phyloP scores from a whole-genome alignment of 2,113 vertebrate species.

The Daubentonia madagascariensis region DNA sequence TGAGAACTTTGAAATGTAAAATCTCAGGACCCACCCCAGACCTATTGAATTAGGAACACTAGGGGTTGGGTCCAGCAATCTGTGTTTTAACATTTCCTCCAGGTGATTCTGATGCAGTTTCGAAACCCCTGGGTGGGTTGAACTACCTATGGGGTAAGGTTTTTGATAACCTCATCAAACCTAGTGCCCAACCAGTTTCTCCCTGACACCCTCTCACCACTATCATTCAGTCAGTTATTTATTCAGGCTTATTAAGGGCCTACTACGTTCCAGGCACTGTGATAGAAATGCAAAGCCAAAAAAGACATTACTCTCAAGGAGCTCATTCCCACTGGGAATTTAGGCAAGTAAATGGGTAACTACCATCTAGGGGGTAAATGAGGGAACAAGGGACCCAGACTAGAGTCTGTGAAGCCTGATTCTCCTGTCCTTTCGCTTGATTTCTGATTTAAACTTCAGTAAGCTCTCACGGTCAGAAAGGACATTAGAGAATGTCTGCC shows the following conservation, averaged over 20 bases:
- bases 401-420: background rate
- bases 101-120: background rate
- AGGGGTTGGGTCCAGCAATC: background rate
- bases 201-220: background rate
- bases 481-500: background rate
- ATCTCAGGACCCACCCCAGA: background rate
- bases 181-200: background rate
- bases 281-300: slow-evolving; percentile 1
- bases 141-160: background rate
- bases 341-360: background rate
- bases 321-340: background rate
- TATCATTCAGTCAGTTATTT: background rate
- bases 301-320: background rate
- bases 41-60: background rate
- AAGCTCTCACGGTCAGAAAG: background rate
- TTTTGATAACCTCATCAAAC: background rate
- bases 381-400: background rate
- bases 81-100: slow-evolving; percentile 13
- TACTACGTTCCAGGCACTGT: background rate
- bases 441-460: background rate
- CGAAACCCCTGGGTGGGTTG: background rate
- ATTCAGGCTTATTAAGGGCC: background rate
- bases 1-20: slow-evolving; percentile 2
- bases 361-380: background rate
- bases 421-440: background rate